A percentile compares a stretch with the other conserved stretches of the same genome.
These are phyloP conservation scores for Lasioglossum malachurum DNA, from an alignment of 2,888 invertebrate species.

Conservation along the genomic window DNA sequence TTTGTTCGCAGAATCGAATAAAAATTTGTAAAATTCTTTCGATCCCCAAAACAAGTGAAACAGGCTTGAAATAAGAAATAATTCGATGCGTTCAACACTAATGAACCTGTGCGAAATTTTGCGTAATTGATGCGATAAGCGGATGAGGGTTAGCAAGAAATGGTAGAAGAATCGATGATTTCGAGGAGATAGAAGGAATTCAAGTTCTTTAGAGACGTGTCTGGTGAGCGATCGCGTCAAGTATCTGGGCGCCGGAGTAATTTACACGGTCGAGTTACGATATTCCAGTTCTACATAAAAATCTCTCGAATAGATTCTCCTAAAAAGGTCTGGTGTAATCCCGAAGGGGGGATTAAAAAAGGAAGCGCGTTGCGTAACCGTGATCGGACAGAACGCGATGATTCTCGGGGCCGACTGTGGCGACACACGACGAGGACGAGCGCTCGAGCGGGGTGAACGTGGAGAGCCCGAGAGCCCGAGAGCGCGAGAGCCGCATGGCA, in stretches of 20 bases:
- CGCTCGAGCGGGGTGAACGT: conserved; percentile 46
- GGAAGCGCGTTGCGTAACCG: conserved; percentile 35
- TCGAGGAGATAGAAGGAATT: neutral
- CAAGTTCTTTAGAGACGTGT: neutral
- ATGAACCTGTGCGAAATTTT: no score
- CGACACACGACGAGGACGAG: conserved; percentile 54
- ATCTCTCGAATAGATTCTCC: neutral
- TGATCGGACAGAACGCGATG: conserved; percentile 19
- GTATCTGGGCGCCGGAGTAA: neutral
- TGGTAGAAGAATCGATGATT: no score
- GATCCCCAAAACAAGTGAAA: no score
- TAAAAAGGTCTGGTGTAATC: neutral
- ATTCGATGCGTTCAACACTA: no score
- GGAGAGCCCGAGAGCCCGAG: conserved; percentile 34
- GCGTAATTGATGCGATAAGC: no score
- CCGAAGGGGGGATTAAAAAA: neutral
- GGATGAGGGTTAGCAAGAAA: no score
- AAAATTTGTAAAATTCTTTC: no score
- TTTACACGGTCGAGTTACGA: neutral
- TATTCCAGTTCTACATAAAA: neutral
- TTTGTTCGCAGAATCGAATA: no score
- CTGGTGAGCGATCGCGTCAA: neutral
- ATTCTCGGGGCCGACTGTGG: conserved; percentile 50
- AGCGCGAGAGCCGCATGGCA: conserved; percentile 70
- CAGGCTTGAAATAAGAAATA: no score